These are phyloP conservation scores for Synergus itoensis DNA, from an alignment of 2,888 invertebrate species.

Conservation along the genomic window DNA sequence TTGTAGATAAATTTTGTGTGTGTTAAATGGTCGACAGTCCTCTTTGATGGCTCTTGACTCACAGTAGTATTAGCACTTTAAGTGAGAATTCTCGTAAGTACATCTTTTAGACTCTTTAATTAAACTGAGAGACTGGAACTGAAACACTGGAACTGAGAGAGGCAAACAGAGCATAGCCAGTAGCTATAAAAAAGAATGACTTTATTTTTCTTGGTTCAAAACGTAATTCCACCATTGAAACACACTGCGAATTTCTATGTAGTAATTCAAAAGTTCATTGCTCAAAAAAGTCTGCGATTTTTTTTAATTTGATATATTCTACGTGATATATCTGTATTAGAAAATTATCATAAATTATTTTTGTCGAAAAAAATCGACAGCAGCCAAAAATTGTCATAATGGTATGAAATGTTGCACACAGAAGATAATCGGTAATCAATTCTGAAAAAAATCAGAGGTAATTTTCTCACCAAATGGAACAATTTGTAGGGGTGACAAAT, in stretches of 20 bases:
- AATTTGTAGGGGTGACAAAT: no score
- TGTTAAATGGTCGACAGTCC: background rate
- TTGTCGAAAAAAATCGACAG: background rate
- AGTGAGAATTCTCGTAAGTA: slow-evolving; percentile 19
- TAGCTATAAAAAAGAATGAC: background rate
- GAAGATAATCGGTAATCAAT: background rate
- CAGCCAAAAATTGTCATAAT: slow-evolving; percentile 21
- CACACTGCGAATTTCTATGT: background rate
- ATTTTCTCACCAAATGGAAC: no score
- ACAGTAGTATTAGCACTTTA: slow-evolving; percentile 13
- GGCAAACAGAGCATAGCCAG: slow-evolving; percentile 11
- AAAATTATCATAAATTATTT: background rate
- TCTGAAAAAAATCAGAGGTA: no score
- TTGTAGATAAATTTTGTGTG: background rate
- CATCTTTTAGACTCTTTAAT: slow-evolving; percentile 27
- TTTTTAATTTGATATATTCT: background rate
- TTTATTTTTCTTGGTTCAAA: slow-evolving; percentile 8
- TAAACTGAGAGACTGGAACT: slow-evolving; percentile 32
- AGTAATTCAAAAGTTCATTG: background rate
- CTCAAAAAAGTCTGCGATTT: background rate
- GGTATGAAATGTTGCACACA: background rate
- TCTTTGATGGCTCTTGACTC: slow-evolving; percentile 25
- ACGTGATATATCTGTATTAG: background rate
- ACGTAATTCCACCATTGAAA: background rate
- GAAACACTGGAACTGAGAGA: slow-evolving; percentile 15